Base-by-base conservation (phyloP, 2,113 vertebrate species). In the Halcyon malimbica region DNA sequence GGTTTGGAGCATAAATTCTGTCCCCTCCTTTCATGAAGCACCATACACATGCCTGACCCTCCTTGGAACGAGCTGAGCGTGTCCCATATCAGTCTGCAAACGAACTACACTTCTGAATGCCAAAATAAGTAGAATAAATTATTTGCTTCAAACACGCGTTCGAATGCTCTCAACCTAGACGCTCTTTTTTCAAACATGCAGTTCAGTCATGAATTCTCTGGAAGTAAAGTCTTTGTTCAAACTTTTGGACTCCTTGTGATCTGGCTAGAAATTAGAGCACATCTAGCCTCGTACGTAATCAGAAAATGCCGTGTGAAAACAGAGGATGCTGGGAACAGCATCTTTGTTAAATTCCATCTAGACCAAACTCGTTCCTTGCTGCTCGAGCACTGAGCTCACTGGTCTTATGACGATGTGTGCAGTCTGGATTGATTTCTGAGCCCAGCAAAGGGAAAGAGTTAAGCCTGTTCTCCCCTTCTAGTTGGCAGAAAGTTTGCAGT, bases 401-500 rank as follows among this genome's bases (percentile, higher is more conserved):
- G 41, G 19, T 93, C 29, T 48, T 35, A 19, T 29, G 67, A 31
- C 86, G 96, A 26, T 73, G 64, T 64, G 24, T 95, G 64, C 70
- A 96, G 85, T 94, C 73, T 85, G 81, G 44, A 88, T 69, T 82
- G 77, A 85, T 97, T 89, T 95, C 89, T 82, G 89, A 98, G 90
- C 70, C 77, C 63, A 59, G 96, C 83, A 97, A 89, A 95, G 94
- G 77, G 97, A 98, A 98, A 98, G 98, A 98, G 98, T 98, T 98
- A 98, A 98, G 96, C 96, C 85, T 93, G 91, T 97, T 97, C 97
- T 98, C 94, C 94, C 95, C 92, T 98, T 95, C 97, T 96, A 96
- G 96, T 97, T 98, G 98, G 98, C 98, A 98, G 98, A 97, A 98
- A 98, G 98, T 98, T 98, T 97, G 96, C 97, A 98, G 98, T 98